Percentiles rank a stretch among this genome's conserved stretches.
Evolutionary conservation across 2,888 invertebrate species (phyloP).

Genomic region (Drosophila melanosoma): DNA sequence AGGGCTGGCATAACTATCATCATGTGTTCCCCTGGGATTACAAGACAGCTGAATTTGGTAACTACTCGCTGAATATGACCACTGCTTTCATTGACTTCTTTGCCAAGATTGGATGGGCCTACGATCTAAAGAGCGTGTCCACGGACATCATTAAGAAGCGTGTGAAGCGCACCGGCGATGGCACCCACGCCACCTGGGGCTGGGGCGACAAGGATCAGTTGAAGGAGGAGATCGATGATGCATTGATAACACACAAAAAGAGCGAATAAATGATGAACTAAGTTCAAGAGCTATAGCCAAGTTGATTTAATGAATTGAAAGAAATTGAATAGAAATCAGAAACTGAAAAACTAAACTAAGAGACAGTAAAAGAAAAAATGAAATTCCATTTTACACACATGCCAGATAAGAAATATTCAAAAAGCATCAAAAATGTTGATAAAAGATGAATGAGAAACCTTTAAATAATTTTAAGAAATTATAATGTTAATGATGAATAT

Average conservation of each 20-base stretch:
- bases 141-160: conserved; percentile 89
- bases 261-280: conserved; percentile 84
- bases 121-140: conserved; percentile 93
- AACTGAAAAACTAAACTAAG: conserved; percentile 18
- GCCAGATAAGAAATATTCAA: conserved; percentile 39
- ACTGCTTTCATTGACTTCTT: conserved; percentile 92
- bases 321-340: conserved; percentile 24
- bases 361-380: conserved; percentile 29
- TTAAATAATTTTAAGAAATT: conserved; percentile 74
- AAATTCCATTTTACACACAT: conserved; percentile 48
- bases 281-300: conserved; percentile 13
- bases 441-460: conserved; percentile 42
- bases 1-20: conserved; percentile 95
- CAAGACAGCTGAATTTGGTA: conserved; percentile 92
- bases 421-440: conserved; percentile 25
- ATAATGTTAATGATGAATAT: conserved; percentile 63
- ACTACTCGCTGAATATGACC: conserved; percentile 90
- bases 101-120: conserved; percentile 93
- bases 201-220: conserved; percentile 91
- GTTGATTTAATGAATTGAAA: conserved; percentile 42
- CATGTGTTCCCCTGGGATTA: conserved; percentile 95
- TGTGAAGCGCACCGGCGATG: conserved; percentile 91
- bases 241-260: conserved; percentile 87
- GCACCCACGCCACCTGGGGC: conserved; percentile 91
- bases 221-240: conserved; percentile 86